These are phyloP conservation scores for Carassius auratus DNA, from an alignment of 2,113 vertebrate species.

Conservation along the genomic window DNA sequence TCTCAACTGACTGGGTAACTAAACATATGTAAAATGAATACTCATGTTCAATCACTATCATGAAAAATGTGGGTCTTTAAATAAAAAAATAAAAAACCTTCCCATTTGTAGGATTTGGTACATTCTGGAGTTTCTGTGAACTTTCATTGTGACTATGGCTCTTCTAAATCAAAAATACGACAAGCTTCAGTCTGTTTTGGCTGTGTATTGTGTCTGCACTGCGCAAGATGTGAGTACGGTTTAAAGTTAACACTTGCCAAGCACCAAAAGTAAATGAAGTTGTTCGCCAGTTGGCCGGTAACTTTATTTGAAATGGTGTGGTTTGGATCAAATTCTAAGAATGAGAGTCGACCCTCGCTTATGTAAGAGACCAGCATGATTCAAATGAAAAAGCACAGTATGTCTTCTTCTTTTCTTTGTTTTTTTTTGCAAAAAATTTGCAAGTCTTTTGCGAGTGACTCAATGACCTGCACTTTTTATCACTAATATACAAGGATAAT, in stretches of 20 bases:
- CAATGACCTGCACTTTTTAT: neutral
- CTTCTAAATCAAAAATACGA: neutral
- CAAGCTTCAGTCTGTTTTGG: neutral
- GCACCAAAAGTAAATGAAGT: conserved; percentile 4
- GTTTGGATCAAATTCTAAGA: neutral
- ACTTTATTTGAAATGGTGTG: neutral
- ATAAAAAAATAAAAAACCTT: too few relatives aligned
- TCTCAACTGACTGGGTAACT: neutral
- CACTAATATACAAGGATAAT: neutral
- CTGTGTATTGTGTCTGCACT: neutral
- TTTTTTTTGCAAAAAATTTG: neutral
- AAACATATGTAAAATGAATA: too few relatives aligned
- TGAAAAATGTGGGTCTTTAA: too few relatives aligned
- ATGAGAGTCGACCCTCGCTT: neutral
- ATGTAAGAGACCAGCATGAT: neutral
- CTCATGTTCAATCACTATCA: too few relatives aligned
- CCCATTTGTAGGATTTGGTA: neutral
- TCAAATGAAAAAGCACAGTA: neutral
- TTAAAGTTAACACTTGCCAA: neutral
- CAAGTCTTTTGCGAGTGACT: neutral
- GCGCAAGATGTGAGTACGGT: neutral
- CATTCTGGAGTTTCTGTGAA: neutral
- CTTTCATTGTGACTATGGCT: neutral
- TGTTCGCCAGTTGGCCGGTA: neutral
- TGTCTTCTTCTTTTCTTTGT: neutral